phyloP scores from a whole-genome alignment of 2,797 vertebrate species.

The Otolemur crassicaudatus region DNA sequence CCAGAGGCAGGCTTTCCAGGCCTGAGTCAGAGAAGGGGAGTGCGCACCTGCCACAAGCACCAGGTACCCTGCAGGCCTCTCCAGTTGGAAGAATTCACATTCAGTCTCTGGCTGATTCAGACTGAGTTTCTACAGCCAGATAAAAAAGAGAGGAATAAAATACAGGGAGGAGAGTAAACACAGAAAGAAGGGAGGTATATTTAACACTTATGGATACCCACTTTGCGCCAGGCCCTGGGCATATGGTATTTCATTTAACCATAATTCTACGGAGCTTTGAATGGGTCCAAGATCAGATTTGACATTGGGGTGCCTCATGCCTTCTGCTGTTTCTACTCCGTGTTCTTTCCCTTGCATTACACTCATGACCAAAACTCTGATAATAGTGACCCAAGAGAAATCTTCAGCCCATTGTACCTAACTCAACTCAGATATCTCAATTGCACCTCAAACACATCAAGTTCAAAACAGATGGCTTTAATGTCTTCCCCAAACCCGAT shows the following conservation, averaged over 20 bases:
- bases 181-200: neutral
- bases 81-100: neutral
- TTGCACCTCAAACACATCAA: neutral
- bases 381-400: neutral
- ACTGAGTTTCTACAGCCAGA: neutral
- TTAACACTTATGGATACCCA: neutral
- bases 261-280: neutral
- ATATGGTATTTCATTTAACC: neutral
- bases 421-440: neutral
- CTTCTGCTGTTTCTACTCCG: neutral
- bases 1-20: neutral
- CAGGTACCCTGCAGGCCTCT: neutral
- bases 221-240: neutral
- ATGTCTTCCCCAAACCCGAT: neutral
- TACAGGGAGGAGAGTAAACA: neutral
- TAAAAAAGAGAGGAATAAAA: slow-evolving; percentile 15
- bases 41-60: neutral
- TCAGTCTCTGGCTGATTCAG: neutral
- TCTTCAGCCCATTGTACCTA: neutral
- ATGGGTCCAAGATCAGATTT: neutral
- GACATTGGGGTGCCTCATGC: neutral
- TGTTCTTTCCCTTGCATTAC: neutral
- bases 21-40: neutral
- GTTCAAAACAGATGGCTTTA: neutral
- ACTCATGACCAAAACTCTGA: neutral